A percentile compares a stretch with the other conserved stretches of the same genome.
These are phyloP conservation scores for Hyphantria cunea DNA, from an alignment of 1,140 invertebrate species.

Conservation along the genomic window DNA sequence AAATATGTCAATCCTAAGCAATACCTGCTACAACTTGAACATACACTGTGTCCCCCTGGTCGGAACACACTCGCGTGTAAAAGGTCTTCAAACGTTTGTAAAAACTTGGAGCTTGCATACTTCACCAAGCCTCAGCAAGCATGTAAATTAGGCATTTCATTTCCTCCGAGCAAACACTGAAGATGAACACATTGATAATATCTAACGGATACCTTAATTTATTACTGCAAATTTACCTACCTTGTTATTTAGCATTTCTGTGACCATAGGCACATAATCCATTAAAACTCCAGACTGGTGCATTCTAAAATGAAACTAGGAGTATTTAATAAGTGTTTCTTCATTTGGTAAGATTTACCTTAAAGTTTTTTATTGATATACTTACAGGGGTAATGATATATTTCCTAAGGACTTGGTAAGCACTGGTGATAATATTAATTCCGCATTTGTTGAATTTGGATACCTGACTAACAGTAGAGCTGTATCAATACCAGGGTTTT, in stretches of 20 bases:
- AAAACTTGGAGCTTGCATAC: too few species aligned
- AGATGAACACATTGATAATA: too few species aligned
- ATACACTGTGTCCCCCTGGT: too few species aligned
- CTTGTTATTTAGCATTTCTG: slow-evolving; percentile 79
- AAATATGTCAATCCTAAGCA: too few species aligned
- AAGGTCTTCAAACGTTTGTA: too few species aligned
- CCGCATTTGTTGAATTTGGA: slow-evolving; percentile 75
- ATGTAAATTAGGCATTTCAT: too few species aligned
- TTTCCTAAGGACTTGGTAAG: slow-evolving; percentile 72
- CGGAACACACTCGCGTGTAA: too few species aligned
- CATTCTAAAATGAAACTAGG: slow-evolving; percentile 53
- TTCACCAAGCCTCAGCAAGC: too few species aligned
- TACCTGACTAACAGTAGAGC: slow-evolving; percentile 73
- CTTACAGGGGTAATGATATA: slow-evolving; percentile 72
- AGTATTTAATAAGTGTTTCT: too few species aligned
- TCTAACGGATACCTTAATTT: background rate
- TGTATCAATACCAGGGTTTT: slow-evolving; percentile 76
- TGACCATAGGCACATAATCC: slow-evolving; percentile 83
- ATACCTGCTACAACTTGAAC: too few species aligned
- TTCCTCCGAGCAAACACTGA: too few species aligned
- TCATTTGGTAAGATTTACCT: too few species aligned
- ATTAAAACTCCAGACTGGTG: slow-evolving; percentile 71
- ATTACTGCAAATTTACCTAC: slow-evolving; percentile 46
- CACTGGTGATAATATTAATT: slow-evolving; percentile 75
- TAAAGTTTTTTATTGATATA: slow-evolving; percentile 15